A percentile compares a stretch with the other conserved stretches of the same genome.
Evolutionary conservation across 2,113 vertebrate genomes (phyloP).

Genomic region (Bos indicus): DNA sequence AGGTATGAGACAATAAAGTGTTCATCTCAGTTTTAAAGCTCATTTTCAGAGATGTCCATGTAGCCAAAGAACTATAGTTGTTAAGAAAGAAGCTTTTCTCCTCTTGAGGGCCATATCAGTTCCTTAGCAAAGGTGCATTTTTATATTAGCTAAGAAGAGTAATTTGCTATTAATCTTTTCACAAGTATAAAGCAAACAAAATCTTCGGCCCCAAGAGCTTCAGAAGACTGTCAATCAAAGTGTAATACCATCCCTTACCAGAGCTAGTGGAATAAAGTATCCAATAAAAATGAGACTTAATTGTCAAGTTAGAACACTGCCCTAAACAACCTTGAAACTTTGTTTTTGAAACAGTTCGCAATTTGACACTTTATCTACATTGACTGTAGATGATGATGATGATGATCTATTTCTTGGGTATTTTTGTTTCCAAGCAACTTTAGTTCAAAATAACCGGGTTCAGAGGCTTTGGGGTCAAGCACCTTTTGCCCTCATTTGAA

Average conservation of each 20-base stretch:
- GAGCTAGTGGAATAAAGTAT: not conserved
- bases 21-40: not conserved
- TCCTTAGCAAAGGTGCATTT: not conserved
- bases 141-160: not conserved
- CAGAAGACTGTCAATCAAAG: not conserved
- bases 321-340: slow-evolving; percentile 28
- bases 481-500: slow-evolving; percentile 14
- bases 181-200: not conserved
- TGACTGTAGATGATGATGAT: not conserved
- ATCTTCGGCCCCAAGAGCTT: not conserved
- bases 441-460: not conserved
- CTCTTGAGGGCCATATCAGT: not conserved
- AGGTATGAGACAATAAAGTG: not conserved
- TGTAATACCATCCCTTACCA: not conserved
- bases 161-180: not conserved
- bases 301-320: slow-evolving; percentile 30
- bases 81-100: not conserved
- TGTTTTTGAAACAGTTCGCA: slow-evolving; percentile 42
- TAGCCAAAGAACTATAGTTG: not conserved
- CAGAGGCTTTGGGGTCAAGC: not conserved
- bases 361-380: not conserved
- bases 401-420: not conserved
- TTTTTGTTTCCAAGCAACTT: slow-evolving; percentile 21
- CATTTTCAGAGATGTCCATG: not conserved
- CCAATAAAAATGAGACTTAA: not conserved